Percentiles rank a stretch among this genome's conserved stretches.
Evolutionary conservation across 2,113 vertebrate species (phyloP).

Genomic region (Myrmecophaga tridactyla): DNA sequence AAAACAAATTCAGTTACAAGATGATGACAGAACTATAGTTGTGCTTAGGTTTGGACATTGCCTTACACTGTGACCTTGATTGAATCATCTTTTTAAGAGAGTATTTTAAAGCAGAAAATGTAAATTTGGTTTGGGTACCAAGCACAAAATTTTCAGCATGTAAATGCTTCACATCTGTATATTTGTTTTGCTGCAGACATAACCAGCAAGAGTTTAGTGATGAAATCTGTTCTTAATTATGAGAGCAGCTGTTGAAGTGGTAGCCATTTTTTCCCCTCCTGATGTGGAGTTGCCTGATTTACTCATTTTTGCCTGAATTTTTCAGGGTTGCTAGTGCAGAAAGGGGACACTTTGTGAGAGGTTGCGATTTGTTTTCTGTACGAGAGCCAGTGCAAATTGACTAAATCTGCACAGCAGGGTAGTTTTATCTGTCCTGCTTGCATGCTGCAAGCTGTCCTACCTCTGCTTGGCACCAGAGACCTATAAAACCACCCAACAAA

Average conservation of each 20-base stretch:
- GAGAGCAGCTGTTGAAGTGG: conserved; percentile 86
- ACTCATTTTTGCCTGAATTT: conserved; percentile 84
- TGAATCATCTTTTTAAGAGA: conserved; percentile 78
- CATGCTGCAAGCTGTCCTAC: conserved; percentile 83
- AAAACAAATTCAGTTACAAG: conserved; percentile 68
- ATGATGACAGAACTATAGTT: conserved; percentile 66
- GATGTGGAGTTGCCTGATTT: conserved; percentile 86
- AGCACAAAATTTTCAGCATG: conserved; percentile 78
- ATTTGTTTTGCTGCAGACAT: conserved; percentile 87
- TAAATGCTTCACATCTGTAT: conserved; percentile 86
- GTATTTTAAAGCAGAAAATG: conserved; percentile 79
- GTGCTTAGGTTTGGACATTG: conserved; percentile 58
- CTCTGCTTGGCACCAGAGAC: conserved; percentile 82
- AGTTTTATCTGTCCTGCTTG: conserved; percentile 82
- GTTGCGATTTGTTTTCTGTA: conserved; percentile 86
- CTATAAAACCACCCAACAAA: conserved; percentile 84
- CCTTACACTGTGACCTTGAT: conserved; percentile 72
- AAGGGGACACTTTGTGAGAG: conserved; percentile 82
- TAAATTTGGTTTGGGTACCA: conserved; percentile 79
- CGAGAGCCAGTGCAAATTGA: conserved; percentile 84
- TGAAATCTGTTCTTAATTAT: conserved; percentile 91
- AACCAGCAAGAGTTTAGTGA: conserved; percentile 86
- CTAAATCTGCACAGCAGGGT: conserved; percentile 84
- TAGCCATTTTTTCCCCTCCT: conserved; percentile 80
- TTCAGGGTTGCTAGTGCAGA: conserved; percentile 83